A percentile compares a stretch with the other conserved stretches of the same genome.
Evolutionary conservation across 2,113 vertebrate species (phyloP).

Genomic region (Hippocampus abdominalis): DNA sequence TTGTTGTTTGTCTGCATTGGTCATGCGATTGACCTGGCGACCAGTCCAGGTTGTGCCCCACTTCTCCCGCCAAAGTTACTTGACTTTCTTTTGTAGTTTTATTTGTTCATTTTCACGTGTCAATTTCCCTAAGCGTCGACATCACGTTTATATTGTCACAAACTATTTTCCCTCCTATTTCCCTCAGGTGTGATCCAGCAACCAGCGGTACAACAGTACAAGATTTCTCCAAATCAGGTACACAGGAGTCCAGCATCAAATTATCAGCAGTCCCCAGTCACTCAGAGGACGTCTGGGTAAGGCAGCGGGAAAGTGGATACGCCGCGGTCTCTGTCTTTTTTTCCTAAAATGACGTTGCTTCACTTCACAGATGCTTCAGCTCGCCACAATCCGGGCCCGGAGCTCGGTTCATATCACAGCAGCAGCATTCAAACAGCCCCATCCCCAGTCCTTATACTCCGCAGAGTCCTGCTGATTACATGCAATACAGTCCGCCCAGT

Average conservation of each 20-base stretch:
- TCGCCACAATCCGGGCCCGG: constrained; percentile 88
- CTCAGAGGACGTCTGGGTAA: constrained; percentile 97
- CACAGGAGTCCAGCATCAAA: constrained; percentile 94
- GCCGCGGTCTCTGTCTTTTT: neutral
- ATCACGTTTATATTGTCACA: neutral
- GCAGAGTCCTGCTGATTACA: constrained; percentile 93
- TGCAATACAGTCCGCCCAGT: constrained; percentile 91
- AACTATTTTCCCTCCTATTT: neutral
- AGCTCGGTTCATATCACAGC: constrained; percentile 87
- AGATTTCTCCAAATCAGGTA: constrained; percentile 95
- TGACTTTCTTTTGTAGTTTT: too few species aligned
- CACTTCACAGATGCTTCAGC: constrained; percentile 83
- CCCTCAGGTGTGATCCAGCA: constrained; percentile 83
- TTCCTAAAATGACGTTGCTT: constrained; percentile 17
- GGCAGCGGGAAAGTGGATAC: constrained; percentile 5
- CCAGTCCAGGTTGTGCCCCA: too few species aligned
- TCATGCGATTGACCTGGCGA: too few species aligned
- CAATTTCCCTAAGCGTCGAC: too few species aligned
- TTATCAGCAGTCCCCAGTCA: constrained; percentile 95
- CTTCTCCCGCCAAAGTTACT: too few species aligned
- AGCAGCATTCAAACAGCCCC: constrained; percentile 81
- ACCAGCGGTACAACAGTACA: constrained; percentile 90
- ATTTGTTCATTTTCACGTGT: too few species aligned
- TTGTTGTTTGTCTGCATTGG: too few species aligned
- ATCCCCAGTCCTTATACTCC: constrained; percentile 97